Base-by-base conservation (phyloP, 2,113 vertebrate genomes). In the Ovis canadensis region DNA sequence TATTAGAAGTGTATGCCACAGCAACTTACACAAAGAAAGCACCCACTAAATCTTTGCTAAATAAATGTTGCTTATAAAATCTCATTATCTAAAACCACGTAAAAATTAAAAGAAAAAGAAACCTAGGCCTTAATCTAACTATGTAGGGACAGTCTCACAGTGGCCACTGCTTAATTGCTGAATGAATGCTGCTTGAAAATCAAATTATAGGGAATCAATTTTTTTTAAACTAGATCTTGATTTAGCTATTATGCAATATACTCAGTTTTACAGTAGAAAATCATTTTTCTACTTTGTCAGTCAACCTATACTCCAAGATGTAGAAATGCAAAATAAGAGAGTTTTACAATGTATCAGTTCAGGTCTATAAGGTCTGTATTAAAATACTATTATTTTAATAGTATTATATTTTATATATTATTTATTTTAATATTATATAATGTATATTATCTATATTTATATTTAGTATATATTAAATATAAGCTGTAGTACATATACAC, bases 41-140 rank as follows among this genome's bases (percentile, higher is more conserved):
- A 88, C 59, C 82, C 25, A 84, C 27, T 62, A 90, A 96, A 77
- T 62, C 82, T 54, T 87, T 96, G 94, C 67, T 97, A 29, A 95
- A 81, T 31, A 95, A 95, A 55, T 71, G 50, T 2, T 83, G 33
- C 31, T 60, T 93, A 80, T 25, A 91, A 92, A 95, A 86, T 59
- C n/a, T 95, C 78, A 74, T 85, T 93, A 78, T 78, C 48, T 64
- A 55, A 96, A 91, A 96, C 48, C 10, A 78, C 14, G 7, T 86
- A 62, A 84, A 88, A 87, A 36, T 55, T 86, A 45, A 94, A 91
- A 59, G 71, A 31, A 77, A 88, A 45, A 93, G n/a, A 48, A 14
- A 7, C 67, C 48, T 62, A 33, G 5, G n/a, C 90, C n/a, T 89
- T 95, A 83, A 92, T 96, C 59, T 89, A 89, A 67, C 48, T 60